Evolutionary conservation across 2,797 vertebrate species (phyloP).

Genomic region (Okamejei kenojei): DNA sequence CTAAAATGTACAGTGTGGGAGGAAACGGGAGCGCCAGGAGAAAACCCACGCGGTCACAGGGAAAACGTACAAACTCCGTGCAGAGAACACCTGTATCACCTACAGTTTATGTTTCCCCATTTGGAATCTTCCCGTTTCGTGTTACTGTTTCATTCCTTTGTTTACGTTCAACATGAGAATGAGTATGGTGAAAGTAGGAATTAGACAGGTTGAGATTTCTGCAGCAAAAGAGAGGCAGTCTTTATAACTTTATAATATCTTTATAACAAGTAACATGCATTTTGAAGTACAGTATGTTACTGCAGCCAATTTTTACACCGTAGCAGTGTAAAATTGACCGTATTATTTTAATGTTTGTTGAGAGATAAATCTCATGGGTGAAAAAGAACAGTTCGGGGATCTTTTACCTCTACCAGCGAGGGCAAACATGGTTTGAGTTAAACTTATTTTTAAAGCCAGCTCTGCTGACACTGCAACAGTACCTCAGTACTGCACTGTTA

Average conservation of each 20-base stretch:
- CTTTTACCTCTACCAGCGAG: not conserved
- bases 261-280: not conserved
- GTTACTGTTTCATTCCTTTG: not conserved
- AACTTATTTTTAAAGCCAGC: not conserved
- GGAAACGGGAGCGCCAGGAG: too few species aligned
- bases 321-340: not conserved
- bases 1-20: too few species aligned
- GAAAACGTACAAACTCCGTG: too few species aligned
- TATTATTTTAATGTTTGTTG: not conserved
- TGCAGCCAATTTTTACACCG: not conserved
- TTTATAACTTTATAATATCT: not conserved
- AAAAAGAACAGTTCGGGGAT: not conserved
- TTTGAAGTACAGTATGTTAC: not conserved
- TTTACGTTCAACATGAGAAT: not conserved
- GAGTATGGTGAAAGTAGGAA: not conserved
- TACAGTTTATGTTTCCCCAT: not conserved
- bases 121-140: not conserved
- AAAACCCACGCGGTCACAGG: too few species aligned
- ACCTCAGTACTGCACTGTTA: not conserved
- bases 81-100: too few species aligned
- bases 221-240: too few species aligned
- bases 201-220: not conserved
- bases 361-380: not conserved
- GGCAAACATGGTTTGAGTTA: not conserved
- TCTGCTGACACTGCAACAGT: not conserved